These are phyloP conservation scores for Apis florea DNA, from an alignment of 1,140 invertebrate species.

Conservation along the genomic window DNA sequence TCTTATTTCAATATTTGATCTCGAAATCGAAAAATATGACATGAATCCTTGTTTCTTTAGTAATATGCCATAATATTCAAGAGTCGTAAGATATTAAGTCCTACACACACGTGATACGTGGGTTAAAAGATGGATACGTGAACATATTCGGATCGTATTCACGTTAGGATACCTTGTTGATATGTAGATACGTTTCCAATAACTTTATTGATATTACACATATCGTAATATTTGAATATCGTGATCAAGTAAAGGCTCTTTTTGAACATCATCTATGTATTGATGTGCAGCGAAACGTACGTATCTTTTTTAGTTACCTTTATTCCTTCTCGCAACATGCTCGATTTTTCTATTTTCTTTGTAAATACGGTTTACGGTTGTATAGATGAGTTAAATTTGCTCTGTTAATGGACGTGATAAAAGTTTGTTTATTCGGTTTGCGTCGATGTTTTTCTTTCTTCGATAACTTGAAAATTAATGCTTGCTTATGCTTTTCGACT, in stretches of 20 bases:
- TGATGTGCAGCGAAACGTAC: background rate
- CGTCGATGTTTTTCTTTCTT: conserved; percentile 9
- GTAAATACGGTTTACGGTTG: background rate
- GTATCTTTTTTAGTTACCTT: background rate
- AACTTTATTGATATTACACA: conserved; percentile 46
- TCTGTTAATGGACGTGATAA: background rate
- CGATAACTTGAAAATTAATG: conserved; percentile 1
- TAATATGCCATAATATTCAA: background rate
- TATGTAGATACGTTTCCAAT: conserved; percentile 32
- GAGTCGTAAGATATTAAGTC: background rate
- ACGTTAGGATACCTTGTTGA: background rate
- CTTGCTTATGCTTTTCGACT: background rate
- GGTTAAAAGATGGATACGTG: background rate
- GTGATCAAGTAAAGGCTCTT: background rate
- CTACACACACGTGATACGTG: too few relatives aligned
- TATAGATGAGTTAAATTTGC: background rate
- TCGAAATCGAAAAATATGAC: background rate
- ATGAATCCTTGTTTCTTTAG: conserved; percentile 9
- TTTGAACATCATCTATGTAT: background rate
- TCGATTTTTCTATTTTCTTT: background rate
- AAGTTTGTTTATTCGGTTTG: conserved; percentile 2
- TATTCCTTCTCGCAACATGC: background rate
- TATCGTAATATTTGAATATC: conserved; percentile 29
- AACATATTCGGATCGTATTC: conserved; percentile 13
- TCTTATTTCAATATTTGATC: background rate